Percentiles rank a stretch among this genome's conserved stretches.
Evolutionary conservation across 2,797 vertebrate species (phyloP).

Genomic region (Rhodeus uyekii): DNA sequence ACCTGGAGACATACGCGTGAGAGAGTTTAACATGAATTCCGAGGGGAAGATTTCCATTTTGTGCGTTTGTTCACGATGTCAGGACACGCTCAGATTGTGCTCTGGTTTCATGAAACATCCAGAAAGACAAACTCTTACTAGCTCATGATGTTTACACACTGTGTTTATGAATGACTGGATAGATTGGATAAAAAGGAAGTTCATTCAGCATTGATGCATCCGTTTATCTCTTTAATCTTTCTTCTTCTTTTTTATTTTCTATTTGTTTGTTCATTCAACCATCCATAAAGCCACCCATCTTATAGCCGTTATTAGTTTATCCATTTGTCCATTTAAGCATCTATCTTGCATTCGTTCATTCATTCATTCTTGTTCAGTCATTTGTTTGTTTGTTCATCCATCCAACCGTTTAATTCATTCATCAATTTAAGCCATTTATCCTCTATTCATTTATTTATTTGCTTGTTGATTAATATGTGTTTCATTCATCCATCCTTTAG

Average conservation of each 20-base stretch:
- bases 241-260: neutral
- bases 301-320: neutral
- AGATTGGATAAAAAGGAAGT: neutral
- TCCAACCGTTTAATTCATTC: too few relatives aligned
- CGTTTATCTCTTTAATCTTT: neutral
- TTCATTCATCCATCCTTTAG: neutral
- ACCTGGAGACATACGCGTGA: neutral
- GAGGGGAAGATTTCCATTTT: too few relatives aligned
- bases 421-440: too few relatives aligned
- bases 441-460: too few relatives aligned
- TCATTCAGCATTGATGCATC: neutral
- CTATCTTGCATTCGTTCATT: neutral
- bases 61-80: slow-evolving; percentile 12
- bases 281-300: neutral
- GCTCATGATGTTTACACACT: neutral
- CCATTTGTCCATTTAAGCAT: neutral
- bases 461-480: too few relatives aligned
- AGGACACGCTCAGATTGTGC: neutral
- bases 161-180: neutral
- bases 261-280: neutral
- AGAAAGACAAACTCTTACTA: neutral
- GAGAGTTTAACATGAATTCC: neutral
- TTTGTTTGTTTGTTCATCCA: neutral
- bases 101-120: slow-evolving; percentile 11
- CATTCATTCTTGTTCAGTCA: neutral